phyloP scores from a whole-genome alignment of 53 echinoderm and acorn worm genomes.

The Holothuria leucospilota region DNA sequence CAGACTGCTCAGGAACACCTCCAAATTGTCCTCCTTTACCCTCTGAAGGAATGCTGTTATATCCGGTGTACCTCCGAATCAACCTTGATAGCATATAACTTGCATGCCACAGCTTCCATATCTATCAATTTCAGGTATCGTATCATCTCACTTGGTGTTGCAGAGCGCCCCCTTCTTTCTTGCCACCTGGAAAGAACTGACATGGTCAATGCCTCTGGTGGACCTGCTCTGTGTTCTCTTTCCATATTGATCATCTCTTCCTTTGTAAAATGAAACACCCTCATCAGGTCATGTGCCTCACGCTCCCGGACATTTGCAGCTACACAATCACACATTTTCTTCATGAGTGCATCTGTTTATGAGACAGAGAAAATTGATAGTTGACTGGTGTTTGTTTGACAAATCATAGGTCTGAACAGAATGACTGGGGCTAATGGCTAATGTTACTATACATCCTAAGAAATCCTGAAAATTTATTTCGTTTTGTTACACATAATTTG shows the following conservation, averaged over 20 bases:
- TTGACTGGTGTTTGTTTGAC: no score
- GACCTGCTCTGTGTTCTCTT: constrained; percentile 70
- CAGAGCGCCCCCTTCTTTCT: constrained; percentile 62
- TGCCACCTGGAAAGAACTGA: constrained; percentile 75
- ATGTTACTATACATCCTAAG: no score
- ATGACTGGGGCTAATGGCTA: no score
- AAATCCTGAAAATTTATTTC: no score
- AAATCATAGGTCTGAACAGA: background rate
- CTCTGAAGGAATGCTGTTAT: constrained; percentile 19
- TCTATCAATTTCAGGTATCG: constrained; percentile 84
- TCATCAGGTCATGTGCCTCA: constrained; percentile 92
- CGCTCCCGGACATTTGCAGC: constrained; percentile 88
- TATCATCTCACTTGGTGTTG: constrained; percentile 79
- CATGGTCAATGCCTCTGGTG: constrained; percentile 76
- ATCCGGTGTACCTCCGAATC: constrained; percentile 82
- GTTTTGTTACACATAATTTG: no score
- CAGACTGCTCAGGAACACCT: no score
- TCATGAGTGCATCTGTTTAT: constrained; percentile 71
- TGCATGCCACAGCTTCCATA: constrained; percentile 85
- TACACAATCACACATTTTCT: constrained; percentile 84
- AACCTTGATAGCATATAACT: constrained; percentile 72
- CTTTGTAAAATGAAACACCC: constrained; percentile 88
- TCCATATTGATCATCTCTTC: constrained; percentile 79
- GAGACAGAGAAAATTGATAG: constrained; percentile 2
- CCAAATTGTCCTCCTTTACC: no score